Base-by-base conservation (phyloP, 1,140 invertebrate species). In the Globodera ellingtonae region DNA sequence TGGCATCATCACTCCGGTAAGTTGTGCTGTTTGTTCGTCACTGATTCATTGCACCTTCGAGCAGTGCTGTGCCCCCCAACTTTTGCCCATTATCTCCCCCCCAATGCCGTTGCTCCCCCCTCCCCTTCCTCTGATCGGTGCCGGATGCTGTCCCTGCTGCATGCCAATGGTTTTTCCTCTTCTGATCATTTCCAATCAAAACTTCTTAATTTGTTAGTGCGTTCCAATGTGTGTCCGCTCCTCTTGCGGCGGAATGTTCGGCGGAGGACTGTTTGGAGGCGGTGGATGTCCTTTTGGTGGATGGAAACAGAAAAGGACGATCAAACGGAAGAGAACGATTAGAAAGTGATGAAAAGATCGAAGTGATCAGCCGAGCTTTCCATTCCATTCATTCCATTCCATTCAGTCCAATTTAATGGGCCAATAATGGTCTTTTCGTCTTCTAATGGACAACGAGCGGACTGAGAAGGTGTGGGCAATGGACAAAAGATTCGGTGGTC, bases 81-180 rank as follows among this genome's bases (percentile, higher is more conserved):
- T 46, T 10, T 21, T 80, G 59, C 66, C 77, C 24, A 21, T 81
- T 35, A 15, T 81, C 15, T 46, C 77, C 10, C 79, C 79, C 18
- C 79, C 78, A 59, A 66, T 80, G 77, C 79, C 79, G 10, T n/a
- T 80, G 18, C 46, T 78, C 10, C 79, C 79, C 1, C 76, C 47
- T 5, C 13, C 78, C 21, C 35, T 80, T 24, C 79, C 79, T 15
- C 4, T 72, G 65, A 65, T 72, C n/a, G 59, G 67, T 15, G 79
- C n/a, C 62, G 56, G n/a, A 59, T 81, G 80, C 47, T 81, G 80
- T 52, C n/a, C 78, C 13, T 81, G 80, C 65, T 81, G 80, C 67
- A 81, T 81, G 80, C 80, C 80, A 18, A 67, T 67, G 9, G 75
- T 77, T 21, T 13, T 59, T 59, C 5, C 5, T 59, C 56, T 15